Percentiles rank a stretch among this genome's conserved stretches.
Evolutionary conservation across 2,113 vertebrate species (phyloP).

Genomic region (Verasper variegatus): DNA sequence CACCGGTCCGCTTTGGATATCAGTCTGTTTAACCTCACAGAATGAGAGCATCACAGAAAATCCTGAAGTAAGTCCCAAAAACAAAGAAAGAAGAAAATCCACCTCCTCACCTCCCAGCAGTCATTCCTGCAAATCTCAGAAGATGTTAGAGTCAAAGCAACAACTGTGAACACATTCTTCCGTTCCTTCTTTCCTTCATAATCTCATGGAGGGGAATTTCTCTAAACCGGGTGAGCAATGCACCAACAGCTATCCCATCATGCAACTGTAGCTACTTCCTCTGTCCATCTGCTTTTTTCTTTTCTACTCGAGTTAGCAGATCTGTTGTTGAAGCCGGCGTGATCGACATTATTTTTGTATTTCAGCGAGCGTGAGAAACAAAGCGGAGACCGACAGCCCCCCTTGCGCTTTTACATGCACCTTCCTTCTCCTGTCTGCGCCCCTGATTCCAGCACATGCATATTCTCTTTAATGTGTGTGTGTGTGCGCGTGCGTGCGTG

Average conservation of each 20-base stretch:
- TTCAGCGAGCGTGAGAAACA: conserved; percentile 27
- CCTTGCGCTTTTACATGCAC: conserved; percentile 24
- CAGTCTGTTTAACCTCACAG: conserved; percentile 36
- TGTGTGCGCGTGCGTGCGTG: conserved; percentile 9
- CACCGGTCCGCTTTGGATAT: conserved; percentile 33
- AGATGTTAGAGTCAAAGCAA: background rate
- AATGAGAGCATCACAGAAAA: conserved; percentile 16
- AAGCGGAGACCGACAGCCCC: conserved; percentile 32
- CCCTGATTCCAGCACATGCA: conserved; percentile 54
- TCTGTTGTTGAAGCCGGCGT: conserved; percentile 15
- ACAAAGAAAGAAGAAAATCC: conserved; percentile 27
- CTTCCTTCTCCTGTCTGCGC: conserved; percentile 38
- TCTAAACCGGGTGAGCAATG: conserved; percentile 1
- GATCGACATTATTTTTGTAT: conserved; percentile 59
- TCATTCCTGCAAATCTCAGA: conserved; percentile 8
- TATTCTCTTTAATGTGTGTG: conserved; percentile 23
- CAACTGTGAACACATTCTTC: background rate
- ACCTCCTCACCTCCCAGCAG: background rate
- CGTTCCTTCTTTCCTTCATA: conserved; percentile 6
- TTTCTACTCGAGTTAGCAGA: conserved; percentile 13
- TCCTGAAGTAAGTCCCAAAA: background rate
- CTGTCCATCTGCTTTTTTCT: conserved; percentile 8
- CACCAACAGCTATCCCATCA: conserved; percentile 7
- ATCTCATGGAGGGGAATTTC: background rate
- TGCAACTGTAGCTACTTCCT: conserved; percentile 12